Evolutionary conservation across 2,888 invertebrate species (phyloP).

Genomic region (Machimus rusticus): DNA sequence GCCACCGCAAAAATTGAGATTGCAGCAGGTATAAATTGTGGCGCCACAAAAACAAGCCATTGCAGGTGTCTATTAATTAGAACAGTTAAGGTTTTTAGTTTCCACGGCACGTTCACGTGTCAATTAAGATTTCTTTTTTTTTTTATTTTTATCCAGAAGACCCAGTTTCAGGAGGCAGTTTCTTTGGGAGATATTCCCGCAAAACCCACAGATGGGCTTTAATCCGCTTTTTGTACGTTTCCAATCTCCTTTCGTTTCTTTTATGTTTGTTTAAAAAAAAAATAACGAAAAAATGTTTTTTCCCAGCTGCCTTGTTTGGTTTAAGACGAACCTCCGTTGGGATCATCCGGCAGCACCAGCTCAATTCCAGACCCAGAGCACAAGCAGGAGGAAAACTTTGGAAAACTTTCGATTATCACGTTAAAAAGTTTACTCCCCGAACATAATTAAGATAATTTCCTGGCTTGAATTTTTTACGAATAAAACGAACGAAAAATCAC

Average conservation of each 20-base stretch:
- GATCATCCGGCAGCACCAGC: neutral
- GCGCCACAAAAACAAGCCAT: neutral
- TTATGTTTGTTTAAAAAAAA: neutral
- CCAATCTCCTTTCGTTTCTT: neutral
- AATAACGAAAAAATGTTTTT: neutral
- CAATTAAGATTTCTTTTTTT: constrained; percentile 1
- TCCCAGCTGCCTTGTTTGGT: neutral
- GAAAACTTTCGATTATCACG: constrained; percentile 33
- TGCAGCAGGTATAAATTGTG: neutral
- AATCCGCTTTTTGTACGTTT: neutral
- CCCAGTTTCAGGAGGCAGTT: neutral
- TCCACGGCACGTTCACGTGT: constrained; percentile 9
- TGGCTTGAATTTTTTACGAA: constrained; percentile 22
- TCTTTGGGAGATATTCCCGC: neutral
- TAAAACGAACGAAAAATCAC: constrained; percentile 15
- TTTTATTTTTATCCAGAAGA: neutral
- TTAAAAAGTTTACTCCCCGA: constrained; percentile 36
- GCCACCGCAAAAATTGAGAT: neutral
- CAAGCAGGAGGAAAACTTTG: neutral
- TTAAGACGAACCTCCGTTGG: constrained; percentile 3
- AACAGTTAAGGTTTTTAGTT: neutral
- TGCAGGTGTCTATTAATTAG: constrained; percentile 27
- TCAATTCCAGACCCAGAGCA: neutral
- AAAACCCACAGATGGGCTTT: neutral
- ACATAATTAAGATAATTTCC: constrained; percentile 39